Evolutionary conservation across 1,140 invertebrate genomes (phyloP), one percentile per base, ranked within the genome.

Genomic region (Sycophila sp.): DNA sequence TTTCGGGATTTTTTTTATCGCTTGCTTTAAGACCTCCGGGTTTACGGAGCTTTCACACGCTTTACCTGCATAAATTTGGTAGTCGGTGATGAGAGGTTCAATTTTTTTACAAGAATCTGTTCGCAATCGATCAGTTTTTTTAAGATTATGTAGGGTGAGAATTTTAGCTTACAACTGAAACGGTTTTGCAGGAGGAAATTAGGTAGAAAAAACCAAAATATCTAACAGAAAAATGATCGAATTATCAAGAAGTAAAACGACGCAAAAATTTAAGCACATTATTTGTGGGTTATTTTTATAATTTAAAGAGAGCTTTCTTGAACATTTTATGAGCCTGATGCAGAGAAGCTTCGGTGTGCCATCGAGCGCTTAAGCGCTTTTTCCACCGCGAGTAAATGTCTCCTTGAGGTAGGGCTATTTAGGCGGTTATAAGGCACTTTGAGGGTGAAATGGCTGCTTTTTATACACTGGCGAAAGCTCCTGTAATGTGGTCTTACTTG

Each of bases 381-480:
- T 70, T 63, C 55, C 28, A 30, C 19, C 22, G 13, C 53, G 15
- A 34, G 8, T 32, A 58, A 65, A 53, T n/a, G 13, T n/a, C 34
- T 69, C 7, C 34, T 51, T 17, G 67, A 55, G 15, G 13, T 1
- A 59, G 4, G 42, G 69, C 62, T 65, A 51, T 65, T 71, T 65
- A 60, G 32, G 17, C 42, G 7, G 69, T 71, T 71, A 71, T 47
- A 55, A 65, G 62, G 32, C 11, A 66, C 45, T 71, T 13, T 40
- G n/a, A 13, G 32, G 51, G 1, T 28, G 7, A 19, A 71, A 71
- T 47, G 24, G 24, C 45, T 28, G 8, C 17, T 65, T 71, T 71
- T 71, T 65, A 71, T 60, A 32, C 36, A 65, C 53, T 26, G 13
- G 30, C 45, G 69, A 60, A 60, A 71, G 62, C 62, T 38, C 42